A percentile compares a stretch with the other conserved stretches of the same genome.
Conservation (phyloP, 2,888 invertebrate species). For the Epinotia demarniana region DNA sequence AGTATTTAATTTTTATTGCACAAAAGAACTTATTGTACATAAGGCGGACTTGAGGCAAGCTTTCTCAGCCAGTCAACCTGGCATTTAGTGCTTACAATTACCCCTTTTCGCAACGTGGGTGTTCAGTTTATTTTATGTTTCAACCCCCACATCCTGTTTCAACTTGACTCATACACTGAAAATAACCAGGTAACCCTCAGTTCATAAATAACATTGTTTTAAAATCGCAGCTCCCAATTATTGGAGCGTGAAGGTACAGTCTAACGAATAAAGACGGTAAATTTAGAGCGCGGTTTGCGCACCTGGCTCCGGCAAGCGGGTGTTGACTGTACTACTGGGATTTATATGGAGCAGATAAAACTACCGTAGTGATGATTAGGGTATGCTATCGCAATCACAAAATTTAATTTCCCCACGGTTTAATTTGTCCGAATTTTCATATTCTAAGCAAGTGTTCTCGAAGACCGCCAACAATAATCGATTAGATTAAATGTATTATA, state of each 20-base stretch:
- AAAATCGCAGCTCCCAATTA: slow-evolving; percentile 35
- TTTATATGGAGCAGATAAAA: slow-evolving; percentile 57
- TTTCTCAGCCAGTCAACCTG: too few species aligned
- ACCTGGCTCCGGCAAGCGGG: slow-evolving; percentile 77
- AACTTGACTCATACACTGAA: slow-evolving; percentile 22
- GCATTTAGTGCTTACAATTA: not conserved
- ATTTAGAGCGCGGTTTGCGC: slow-evolving; percentile 81
- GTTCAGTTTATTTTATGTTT: slow-evolving; percentile 19
- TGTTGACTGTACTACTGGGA: slow-evolving; percentile 67
- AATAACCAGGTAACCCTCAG: slow-evolving; percentile 40
- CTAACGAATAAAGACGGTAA: slow-evolving; percentile 82
- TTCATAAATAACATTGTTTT: slow-evolving; percentile 37
- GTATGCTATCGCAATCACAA: not conserved
- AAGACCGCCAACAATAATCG: too few species aligned
- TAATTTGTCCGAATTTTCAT: too few species aligned
- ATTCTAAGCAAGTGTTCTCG: too few species aligned
- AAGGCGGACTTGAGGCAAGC: too few species aligned
- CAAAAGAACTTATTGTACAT: too few species aligned
- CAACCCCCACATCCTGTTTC: slow-evolving; percentile 23
- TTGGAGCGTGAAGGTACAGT: slow-evolving; percentile 59
- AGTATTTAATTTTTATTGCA: too few species aligned
- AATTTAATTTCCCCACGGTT: not conserved
- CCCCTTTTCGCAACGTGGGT: slow-evolving; percentile 5
- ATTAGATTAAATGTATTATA: too few species aligned
- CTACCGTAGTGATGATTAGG: not conserved